Conservation (phyloP, 2,797 vertebrate genomes). For the Tamandua tetradactyla region DNA sequence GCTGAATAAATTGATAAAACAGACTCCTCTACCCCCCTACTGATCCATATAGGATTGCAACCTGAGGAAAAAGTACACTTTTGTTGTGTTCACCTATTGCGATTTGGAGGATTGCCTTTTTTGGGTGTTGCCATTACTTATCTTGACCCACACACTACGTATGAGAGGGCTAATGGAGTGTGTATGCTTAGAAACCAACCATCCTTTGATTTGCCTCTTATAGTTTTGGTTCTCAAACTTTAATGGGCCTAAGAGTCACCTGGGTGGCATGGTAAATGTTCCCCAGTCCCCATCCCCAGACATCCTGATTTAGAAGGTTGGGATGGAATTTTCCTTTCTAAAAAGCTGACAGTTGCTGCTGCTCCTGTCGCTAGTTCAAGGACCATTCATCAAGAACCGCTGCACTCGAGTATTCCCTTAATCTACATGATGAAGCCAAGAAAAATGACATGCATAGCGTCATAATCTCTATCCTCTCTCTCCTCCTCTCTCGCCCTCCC, state of each 20-base stretch:
- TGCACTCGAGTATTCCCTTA: not conserved
- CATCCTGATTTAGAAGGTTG: not conserved
- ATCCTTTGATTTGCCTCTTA: conserved; percentile 25
- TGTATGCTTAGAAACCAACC: not conserved
- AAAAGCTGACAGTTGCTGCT: not conserved
- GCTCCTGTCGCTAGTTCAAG: too few species aligned
- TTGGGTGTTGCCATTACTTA: not conserved
- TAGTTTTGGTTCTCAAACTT: conserved; percentile 21
- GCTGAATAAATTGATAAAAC: not conserved
- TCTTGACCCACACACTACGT: not conserved
- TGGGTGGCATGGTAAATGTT: not conserved
- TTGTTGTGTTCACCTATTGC: not conserved
- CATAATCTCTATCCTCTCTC: not conserved
- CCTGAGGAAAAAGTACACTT: not conserved
- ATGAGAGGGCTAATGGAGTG: not conserved
- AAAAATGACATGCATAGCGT: not conserved
- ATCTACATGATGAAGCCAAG: not conserved
- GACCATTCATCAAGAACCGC: not conserved
- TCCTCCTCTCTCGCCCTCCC: not conserved
- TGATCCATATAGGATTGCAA: not conserved
- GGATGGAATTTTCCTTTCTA: not conserved
- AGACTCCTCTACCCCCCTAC: not conserved
- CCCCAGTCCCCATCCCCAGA: not conserved
- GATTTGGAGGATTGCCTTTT: not conserved
- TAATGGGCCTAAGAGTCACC: not conserved